Percentiles rank a stretch among this genome's conserved stretches.
Conservation (phyloP, 1,140 invertebrate genomes). For the Leptinotarsa lineolata region DNA sequence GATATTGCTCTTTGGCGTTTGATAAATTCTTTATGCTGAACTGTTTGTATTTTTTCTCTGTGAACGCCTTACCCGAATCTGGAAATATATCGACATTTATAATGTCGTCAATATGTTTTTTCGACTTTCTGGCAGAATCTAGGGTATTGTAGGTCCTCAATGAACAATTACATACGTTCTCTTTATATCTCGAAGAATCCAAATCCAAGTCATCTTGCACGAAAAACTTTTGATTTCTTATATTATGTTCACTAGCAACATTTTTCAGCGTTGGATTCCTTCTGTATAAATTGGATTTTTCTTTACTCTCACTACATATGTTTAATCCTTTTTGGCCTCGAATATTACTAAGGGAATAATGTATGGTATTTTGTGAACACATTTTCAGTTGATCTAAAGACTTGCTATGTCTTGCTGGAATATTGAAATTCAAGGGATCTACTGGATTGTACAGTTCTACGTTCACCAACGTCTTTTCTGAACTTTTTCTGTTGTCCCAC, state of each 20-base stretch:
- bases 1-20: constrained; percentile 31
- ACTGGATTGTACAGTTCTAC: constrained; percentile 33
- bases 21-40: constrained; percentile 32
- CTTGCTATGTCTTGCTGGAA: constrained; percentile 77
- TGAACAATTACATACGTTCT: constrained; percentile 31
- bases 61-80: constrained; percentile 12
- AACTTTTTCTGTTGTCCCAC: constrained; percentile 39
- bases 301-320: neutral
- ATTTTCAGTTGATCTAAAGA: constrained; percentile 71
- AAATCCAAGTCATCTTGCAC: neutral
- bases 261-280: constrained; percentile 58
- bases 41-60: constrained; percentile 37
- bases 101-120: constrained; percentile 11
- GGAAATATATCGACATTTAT: neutral
- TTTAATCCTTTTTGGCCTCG: neutral
- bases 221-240: constrained; percentile 41
- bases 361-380: constrained; percentile 38
- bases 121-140: constrained; percentile 1
- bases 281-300: constrained; percentile 33
- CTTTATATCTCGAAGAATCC: neutral
- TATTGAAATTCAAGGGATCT: constrained; percentile 53
- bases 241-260: constrained; percentile 44
- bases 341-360: constrained; percentile 34
- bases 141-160: constrained; percentile 23
- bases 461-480: constrained; percentile 30